Percentiles rank a stretch among this genome's conserved stretches.
Conservation (phyloP, 2,888 invertebrate species). For the Drosophila falleni region DNA sequence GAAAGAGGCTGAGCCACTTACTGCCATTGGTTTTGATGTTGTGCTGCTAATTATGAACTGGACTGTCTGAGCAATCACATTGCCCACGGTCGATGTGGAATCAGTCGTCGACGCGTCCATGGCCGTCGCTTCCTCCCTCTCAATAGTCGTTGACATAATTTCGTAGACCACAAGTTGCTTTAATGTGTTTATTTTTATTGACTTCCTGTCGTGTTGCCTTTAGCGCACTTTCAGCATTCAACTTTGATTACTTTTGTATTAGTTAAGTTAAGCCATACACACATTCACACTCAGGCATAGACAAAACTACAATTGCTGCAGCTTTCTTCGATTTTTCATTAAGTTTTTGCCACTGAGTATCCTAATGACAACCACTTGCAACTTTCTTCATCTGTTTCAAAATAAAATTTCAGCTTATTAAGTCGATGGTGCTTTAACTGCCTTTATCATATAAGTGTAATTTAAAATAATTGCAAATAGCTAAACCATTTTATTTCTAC, state of each 20-base stretch:
- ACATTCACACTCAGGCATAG: slow-evolving; percentile 21
- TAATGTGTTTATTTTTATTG: slow-evolving; percentile 75
- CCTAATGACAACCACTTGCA: slow-evolving; percentile 35
- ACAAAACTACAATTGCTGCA: slow-evolving; percentile 16
- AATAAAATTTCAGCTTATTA: slow-evolving; percentile 10
- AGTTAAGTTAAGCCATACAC: slow-evolving; percentile 52
- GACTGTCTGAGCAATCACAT: slow-evolving; percentile 65
- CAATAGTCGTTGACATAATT: slow-evolving; percentile 68
- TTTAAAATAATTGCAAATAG: not conserved
- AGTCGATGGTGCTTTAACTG: not conserved
- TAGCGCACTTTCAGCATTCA: slow-evolving; percentile 41
- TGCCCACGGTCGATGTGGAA: slow-evolving; percentile 39
- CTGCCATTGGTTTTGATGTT: slow-evolving; percentile 45
- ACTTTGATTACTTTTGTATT: slow-evolving; percentile 73
- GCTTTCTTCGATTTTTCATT: slow-evolving; percentile 59
- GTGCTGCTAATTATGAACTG: slow-evolving; percentile 76
- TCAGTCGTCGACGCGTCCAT: slow-evolving; percentile 23
- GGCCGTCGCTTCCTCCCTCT: slow-evolving; percentile 25
- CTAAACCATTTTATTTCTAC: not conserved
- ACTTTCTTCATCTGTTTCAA: slow-evolving; percentile 23
- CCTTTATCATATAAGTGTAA: not conserved
- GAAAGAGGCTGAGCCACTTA: slow-evolving; percentile 12
- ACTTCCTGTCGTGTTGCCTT: slow-evolving; percentile 69
- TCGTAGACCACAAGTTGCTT: slow-evolving; percentile 69
- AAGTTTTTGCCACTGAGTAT: slow-evolving; percentile 35